A percentile compares a stretch with the other conserved stretches of the same genome.
phyloP scores from a whole-genome alignment of 2,888 invertebrate species.

The Ormyrus thymus region DNA sequence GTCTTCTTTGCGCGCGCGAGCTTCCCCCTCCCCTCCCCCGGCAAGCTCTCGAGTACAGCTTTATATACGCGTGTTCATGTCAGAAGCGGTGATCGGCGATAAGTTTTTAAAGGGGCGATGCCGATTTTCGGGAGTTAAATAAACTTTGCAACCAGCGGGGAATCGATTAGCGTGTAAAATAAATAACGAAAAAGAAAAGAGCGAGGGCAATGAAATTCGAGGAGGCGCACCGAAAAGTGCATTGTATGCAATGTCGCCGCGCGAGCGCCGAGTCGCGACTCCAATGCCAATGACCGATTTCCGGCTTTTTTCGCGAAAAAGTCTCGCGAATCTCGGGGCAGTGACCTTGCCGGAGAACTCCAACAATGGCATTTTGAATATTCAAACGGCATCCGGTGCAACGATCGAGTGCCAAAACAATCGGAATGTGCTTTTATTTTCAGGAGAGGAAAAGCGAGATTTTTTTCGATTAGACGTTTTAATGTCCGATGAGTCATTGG shows the following conservation, averaged over 20 bases:
- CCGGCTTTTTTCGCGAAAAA: conserved; percentile 61
- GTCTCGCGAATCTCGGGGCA: conserved; percentile 61
- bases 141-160: background rate
- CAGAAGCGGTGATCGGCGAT: conserved; percentile 12
- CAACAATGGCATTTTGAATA: conserved; percentile 68
- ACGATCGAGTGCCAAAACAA: conserved; percentile 59
- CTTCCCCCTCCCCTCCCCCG: background rate
- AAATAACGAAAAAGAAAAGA: background rate
- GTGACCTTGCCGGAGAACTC: conserved; percentile 65
- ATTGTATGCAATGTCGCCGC: conserved; percentile 36
- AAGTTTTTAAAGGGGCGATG: conserved; percentile 48
- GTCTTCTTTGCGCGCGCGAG: conserved; percentile 6
- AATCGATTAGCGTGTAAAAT: conserved; percentile 31
- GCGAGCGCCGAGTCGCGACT: background rate
- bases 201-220: conserved; percentile 12
- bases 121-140: conserved; percentile 30
- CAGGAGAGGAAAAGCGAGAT: background rate
- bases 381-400: conserved; percentile 68
- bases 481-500: no score
- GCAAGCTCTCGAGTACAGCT: conserved; percentile 17
- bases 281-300: conserved; percentile 61
- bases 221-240: conserved; percentile 28
- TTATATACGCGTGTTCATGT: conserved; percentile 32
- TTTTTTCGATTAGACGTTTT: no score
- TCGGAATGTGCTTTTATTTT: conserved; percentile 51